A percentile compares a stretch with the other conserved stretches of the same genome.
phyloP scores from a whole-genome alignment of 53 echinoderm and acorn worm species.

The Holothuria scabra region DNA sequence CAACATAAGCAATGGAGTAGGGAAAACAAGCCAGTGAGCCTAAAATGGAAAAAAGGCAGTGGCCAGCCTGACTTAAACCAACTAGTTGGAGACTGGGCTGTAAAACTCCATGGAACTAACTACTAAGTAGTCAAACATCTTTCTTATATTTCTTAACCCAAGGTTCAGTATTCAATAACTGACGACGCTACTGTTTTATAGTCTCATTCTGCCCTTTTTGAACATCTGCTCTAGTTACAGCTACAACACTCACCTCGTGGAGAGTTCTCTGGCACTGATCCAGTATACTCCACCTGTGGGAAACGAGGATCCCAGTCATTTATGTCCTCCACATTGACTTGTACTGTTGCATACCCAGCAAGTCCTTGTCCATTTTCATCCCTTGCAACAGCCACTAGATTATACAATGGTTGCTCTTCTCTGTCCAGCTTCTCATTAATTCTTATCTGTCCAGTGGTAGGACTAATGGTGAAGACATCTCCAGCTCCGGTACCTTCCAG shows the following conservation, averaged over 20 bases:
- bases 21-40: too few species aligned
- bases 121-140: too few species aligned
- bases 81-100: too few species aligned
- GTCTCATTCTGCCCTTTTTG: too few species aligned
- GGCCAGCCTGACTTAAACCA: too few species aligned
- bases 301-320: slow-evolving; percentile 83
- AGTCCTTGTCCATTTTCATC: slow-evolving; percentile 71
- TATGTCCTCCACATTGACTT: slow-evolving; percentile 71
- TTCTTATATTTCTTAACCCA: too few species aligned
- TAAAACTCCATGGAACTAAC: too few species aligned
- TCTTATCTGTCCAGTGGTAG: slow-evolving; percentile 35
- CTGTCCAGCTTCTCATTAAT: slow-evolving; percentile 69
- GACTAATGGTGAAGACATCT: slow-evolving; percentile 63
- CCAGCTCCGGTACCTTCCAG: slow-evolving; percentile 72
- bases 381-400: slow-evolving; percentile 66
- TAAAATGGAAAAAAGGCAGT: too few species aligned
- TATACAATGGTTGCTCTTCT: slow-evolving; percentile 58
- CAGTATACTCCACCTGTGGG: slow-evolving; percentile 73
- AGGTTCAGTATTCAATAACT: too few species aligned
- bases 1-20: too few species aligned
- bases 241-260: slow-evolving; percentile 47
- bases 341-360: slow-evolving; percentile 70
- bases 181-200: too few species aligned
- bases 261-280: slow-evolving; percentile 71
- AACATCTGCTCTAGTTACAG: too few species aligned